phyloP scores from a whole-genome alignment of 2,113 vertebrate species.

The Sialia sialis region DNA sequence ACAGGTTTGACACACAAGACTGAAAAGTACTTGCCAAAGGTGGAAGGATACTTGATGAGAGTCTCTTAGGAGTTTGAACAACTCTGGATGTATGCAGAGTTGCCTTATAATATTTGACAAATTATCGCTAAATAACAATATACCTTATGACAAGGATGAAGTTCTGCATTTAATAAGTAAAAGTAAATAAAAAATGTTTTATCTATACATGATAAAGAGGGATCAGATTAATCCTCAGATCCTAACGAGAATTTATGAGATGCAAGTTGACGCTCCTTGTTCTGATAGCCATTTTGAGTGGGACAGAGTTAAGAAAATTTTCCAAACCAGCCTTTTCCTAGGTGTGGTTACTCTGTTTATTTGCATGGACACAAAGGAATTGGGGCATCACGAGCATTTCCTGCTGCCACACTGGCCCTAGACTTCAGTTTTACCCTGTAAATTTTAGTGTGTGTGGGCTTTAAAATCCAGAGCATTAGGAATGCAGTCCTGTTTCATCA shows the following conservation, averaged over 20 bases:
- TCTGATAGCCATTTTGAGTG: background rate
- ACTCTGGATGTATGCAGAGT: background rate
- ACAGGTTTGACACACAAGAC: background rate
- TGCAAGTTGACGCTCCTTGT: background rate
- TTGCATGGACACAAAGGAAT: fast-evolving
- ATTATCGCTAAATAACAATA: background rate
- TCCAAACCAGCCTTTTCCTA: background rate
- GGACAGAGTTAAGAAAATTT: background rate
- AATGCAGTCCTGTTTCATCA: background rate
- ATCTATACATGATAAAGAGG: background rate
- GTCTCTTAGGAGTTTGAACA: background rate
- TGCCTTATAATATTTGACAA: background rate
- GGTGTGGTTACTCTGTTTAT: background rate
- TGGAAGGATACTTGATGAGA: background rate
- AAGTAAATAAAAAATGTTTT: background rate
- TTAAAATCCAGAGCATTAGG: background rate
- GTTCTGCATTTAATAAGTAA: background rate
- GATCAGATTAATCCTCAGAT: background rate
- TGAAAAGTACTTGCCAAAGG: background rate
- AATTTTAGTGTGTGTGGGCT: background rate
- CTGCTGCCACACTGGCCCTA: background rate
- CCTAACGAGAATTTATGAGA: background rate
- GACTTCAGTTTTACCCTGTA: background rate
- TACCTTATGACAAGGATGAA: background rate
- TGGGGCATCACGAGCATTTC: background rate